Percentiles rank a stretch among this genome's conserved stretches.
These are phyloP conservation scores for Pyrochroa serraticornis DNA, from an alignment of 2,888 invertebrate genomes.

Conservation along the genomic window DNA sequence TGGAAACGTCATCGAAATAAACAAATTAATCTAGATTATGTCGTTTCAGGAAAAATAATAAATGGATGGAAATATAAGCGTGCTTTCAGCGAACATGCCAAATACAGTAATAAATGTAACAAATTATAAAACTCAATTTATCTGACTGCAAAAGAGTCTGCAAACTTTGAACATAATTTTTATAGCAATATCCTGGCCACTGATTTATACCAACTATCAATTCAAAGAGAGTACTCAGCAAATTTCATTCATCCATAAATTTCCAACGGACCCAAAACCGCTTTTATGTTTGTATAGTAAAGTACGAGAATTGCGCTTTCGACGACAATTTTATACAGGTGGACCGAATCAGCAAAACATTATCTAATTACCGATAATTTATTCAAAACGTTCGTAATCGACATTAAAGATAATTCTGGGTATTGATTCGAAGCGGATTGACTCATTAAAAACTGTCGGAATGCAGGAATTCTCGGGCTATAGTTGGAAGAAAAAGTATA, in stretches of 20 bases:
- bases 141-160: constrained; percentile 52
- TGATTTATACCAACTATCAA: constrained; percentile 54
- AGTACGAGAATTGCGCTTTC: constrained; percentile 45
- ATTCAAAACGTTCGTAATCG: constrained; percentile 1
- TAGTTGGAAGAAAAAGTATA: constrained; percentile 25
- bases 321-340: background rate
- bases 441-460: constrained; percentile 6
- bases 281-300: constrained; percentile 48
- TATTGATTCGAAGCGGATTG: constrained; percentile 5
- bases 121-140: constrained; percentile 55
- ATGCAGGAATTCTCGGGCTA: constrained; percentile 28
- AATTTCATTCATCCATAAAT: constrained; percentile 53
- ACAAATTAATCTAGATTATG: constrained; percentile 1
- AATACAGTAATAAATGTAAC: constrained; percentile 51
- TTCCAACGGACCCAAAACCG: constrained; percentile 45
- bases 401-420: background rate
- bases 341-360: background rate
- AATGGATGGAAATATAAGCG: constrained; percentile 34
- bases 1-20: background rate
- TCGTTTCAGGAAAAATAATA: constrained; percentile 22
- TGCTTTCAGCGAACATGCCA: constrained; percentile 48
- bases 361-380: no score
- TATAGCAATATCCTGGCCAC: constrained; percentile 52
- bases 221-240: constrained; percentile 54
- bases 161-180: constrained; percentile 55